These are phyloP conservation scores for Micrasema minimum DNA, from an alignment of 1,140 invertebrate species.

Conservation along the genomic window DNA sequence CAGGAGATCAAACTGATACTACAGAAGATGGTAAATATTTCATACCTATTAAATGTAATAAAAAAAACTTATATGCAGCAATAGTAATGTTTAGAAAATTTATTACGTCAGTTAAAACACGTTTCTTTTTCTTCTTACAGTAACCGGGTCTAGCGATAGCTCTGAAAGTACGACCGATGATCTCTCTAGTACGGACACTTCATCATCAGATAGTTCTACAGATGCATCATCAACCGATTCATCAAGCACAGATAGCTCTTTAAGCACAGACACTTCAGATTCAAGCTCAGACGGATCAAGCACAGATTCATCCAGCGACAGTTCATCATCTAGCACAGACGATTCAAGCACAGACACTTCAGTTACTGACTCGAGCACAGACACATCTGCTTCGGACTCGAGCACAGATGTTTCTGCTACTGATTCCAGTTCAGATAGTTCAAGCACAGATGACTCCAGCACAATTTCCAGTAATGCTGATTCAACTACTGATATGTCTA, in stretches of 20 bases:
- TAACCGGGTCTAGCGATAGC: background rate
- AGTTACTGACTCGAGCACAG: constrained; percentile 25
- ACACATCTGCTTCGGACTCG: constrained; percentile 16
- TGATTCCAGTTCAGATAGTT: constrained; percentile 45
- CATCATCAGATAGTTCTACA: constrained; percentile 42
- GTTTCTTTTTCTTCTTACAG: too few species aligned
- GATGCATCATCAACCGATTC: constrained; percentile 40
- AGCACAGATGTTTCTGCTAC: constrained; percentile 47
- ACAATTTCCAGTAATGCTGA: constrained; percentile 42
- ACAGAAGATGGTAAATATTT: background rate
- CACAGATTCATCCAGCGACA: constrained; percentile 27
- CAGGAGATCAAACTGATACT: constrained; percentile 9
- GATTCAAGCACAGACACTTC: constrained; percentile 19
- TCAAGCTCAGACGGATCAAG: constrained; percentile 39
- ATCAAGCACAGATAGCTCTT: constrained; percentile 9
- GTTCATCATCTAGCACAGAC: constrained; percentile 13
- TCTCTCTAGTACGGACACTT: constrained; percentile 34
- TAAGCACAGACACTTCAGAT: constrained; percentile 8
- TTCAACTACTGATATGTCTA: constrained; percentile 42
- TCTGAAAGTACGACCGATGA: constrained; percentile 38
- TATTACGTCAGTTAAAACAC: too few species aligned
- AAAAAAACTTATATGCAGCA: too few species aligned
- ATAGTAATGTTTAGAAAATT: too few species aligned
- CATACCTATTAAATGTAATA: too few species aligned
- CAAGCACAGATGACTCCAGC: constrained; percentile 42